Percentiles rank a stretch among this genome's conserved stretches.
Evolutionary conservation across 2,888 invertebrate species (phyloP).

Genomic region (Coecobrya sp.): DNA sequence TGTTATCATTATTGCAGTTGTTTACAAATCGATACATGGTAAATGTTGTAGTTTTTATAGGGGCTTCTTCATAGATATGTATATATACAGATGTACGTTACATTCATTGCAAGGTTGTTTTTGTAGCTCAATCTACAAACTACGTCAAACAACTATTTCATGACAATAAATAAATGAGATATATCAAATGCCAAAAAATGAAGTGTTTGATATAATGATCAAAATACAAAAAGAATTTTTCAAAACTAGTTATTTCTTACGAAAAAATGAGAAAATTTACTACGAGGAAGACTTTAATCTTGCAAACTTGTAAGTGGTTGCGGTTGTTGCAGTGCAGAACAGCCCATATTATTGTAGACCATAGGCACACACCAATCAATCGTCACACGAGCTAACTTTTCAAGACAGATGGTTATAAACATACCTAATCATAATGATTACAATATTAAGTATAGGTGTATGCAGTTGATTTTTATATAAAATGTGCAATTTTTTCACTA

Average conservation of each 20-base stretch:
- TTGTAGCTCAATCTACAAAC: neutral
- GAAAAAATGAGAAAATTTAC: conserved; percentile 69
- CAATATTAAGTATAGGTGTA: conserved; percentile 45
- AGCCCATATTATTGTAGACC: conserved; percentile 30
- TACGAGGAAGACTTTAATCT: conserved; percentile 61
- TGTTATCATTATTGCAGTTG: conserved; percentile 28
- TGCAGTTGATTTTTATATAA: neutral
- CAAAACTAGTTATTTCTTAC: conserved; percentile 74
- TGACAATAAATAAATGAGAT: conserved; percentile 81
- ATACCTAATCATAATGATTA: conserved; percentile 49
- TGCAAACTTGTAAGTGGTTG: conserved; percentile 38
- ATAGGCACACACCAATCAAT: conserved; percentile 73
- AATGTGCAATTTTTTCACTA: neutral
- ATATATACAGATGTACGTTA: neutral
- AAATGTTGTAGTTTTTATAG: neutral
- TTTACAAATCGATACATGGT: conserved; percentile 7
- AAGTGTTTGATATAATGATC: conserved; percentile 81
- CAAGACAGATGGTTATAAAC: conserved; percentile 57
- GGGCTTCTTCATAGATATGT: neutral
- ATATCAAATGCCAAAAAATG: conserved; percentile 78
- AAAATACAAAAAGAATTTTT: conserved; percentile 63
- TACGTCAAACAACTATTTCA: conserved; percentile 68
- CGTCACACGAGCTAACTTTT: conserved; percentile 76
- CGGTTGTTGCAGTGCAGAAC: neutral
- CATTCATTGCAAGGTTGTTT: neutral